Conservation (phyloP, 1,140 invertebrate genomes). For the Drosophila quadrilineata region DNA sequence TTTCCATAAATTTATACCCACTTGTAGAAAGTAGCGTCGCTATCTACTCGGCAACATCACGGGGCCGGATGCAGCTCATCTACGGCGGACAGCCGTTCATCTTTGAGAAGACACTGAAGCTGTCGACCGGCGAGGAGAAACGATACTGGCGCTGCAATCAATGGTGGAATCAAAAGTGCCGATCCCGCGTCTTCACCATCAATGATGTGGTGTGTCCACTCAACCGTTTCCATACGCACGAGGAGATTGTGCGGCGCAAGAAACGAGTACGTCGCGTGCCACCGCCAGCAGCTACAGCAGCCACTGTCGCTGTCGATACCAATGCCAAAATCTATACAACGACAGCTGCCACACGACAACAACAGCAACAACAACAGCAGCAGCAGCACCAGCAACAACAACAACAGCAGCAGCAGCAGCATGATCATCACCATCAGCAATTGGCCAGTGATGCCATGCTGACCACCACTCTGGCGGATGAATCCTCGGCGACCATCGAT, state of each 20-base stretch:
- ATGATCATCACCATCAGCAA: constrained; percentile 33
- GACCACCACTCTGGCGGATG: constrained; percentile 49
- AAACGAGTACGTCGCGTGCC: constrained; percentile 68
- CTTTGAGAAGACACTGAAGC: constrained; percentile 75
- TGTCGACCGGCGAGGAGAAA: constrained; percentile 74
- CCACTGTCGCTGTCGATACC: constrained; percentile 24
- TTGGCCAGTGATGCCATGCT: constrained; percentile 56
- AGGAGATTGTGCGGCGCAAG: constrained; percentile 78
- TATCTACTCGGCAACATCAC: constrained; percentile 75
- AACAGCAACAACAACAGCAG: constrained; percentile 16
- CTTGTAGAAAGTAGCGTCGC: constrained; percentile 68
- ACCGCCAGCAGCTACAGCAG: constrained; percentile 19
- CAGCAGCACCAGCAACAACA: constrained; percentile 23
- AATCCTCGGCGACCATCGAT: constrained; percentile 61
- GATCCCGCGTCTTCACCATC: constrained; percentile 76
- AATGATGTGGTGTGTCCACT: constrained; percentile 74
- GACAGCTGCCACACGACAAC: constrained; percentile 3
- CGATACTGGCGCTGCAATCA: constrained; percentile 81
- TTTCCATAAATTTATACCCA: background rate
- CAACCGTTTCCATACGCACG: constrained; percentile 79
- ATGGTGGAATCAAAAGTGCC: constrained; percentile 81
- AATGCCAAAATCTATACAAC: constrained; percentile 11
- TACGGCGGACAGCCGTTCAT: constrained; percentile 81
- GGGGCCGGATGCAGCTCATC: constrained; percentile 76
- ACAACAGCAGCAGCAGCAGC: constrained; percentile 42